A percentile compares a stretch with the other conserved stretches of the same genome.
Evolutionary conservation across 23 tunicate species (phyloP).

Genomic region (Trididemnum nubilum): DNA sequence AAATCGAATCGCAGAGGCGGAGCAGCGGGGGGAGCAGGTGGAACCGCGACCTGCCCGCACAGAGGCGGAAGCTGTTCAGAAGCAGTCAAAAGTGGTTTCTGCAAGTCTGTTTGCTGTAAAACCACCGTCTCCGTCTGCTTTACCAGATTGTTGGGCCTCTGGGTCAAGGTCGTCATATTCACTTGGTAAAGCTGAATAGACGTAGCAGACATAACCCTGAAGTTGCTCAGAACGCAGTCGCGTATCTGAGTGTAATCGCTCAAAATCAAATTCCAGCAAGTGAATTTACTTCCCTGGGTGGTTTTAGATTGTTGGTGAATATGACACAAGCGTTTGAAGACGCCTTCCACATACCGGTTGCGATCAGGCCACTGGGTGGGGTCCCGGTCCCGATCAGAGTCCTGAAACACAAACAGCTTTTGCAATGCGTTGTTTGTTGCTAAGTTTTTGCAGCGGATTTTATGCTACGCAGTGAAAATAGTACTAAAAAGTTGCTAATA

Average conservation of each 20-base stretch:
- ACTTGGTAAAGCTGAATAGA: neutral
- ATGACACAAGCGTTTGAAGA: neutral
- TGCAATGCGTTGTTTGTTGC: too few relatives aligned
- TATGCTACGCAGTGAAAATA: too few relatives aligned
- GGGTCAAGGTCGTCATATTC: neutral
- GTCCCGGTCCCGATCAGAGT: neutral
- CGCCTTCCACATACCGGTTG: neutral
- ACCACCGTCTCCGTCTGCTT: neutral
- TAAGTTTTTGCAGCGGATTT: too few relatives aligned
- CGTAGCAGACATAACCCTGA: neutral
- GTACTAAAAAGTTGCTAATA: too few relatives aligned
- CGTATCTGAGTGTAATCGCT: neutral
- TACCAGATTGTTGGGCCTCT: neutral
- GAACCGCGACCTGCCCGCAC: neutral
- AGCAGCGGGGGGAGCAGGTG: neutral
- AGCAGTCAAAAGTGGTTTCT: neutral
- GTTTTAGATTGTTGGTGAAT: neutral
- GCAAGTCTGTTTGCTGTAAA: neutral
- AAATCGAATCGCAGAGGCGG: neutral
- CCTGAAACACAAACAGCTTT: neutral
- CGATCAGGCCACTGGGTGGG: conserved; percentile 10
- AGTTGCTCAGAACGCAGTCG: neutral
- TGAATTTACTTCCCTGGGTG: neutral
- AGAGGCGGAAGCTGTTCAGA: neutral
- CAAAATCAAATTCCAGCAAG: neutral